A percentile compares a stretch with the other conserved stretches of the same genome.
These are phyloP conservation scores for Urocitellus parryii DNA, from an alignment of 2,113 vertebrate species.

Conservation along the genomic window DNA sequence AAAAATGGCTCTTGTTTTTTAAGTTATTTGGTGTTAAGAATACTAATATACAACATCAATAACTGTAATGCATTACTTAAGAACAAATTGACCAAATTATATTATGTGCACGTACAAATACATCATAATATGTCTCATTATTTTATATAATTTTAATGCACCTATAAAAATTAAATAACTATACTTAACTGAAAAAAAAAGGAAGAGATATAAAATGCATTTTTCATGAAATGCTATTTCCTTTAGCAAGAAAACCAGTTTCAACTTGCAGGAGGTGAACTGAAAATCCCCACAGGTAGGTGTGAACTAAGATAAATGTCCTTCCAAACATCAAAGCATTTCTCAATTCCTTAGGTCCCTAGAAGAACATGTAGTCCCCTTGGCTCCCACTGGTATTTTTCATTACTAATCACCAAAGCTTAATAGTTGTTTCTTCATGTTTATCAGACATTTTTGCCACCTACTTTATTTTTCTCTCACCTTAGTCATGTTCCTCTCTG, in stretches of 20 bases:
- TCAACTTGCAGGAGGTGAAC: conserved; percentile 16
- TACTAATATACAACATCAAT: not conserved
- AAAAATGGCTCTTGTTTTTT: not conserved
- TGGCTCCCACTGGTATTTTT: not conserved
- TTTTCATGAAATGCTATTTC: not conserved
- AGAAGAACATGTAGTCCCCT: not conserved
- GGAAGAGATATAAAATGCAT: not conserved
- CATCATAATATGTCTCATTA: too few relatives aligned
- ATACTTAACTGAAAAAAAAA: not conserved
- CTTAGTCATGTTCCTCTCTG: not conserved
- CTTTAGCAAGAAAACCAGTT: not conserved
- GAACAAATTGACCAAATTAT: not conserved
- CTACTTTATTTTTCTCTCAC: not conserved
- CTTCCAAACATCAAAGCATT: not conserved
- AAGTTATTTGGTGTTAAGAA: not conserved
- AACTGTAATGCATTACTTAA: not conserved
- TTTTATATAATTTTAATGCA: too few relatives aligned
- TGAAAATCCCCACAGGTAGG: not conserved
- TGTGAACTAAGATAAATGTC: not conserved
- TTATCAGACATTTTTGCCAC: not conserved
- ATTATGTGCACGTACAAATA: too few relatives aligned
- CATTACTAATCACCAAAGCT: not conserved
- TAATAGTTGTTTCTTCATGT: not conserved
- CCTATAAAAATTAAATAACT: too few relatives aligned
- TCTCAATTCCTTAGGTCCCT: not conserved